Conservation (phyloP, 2,113 vertebrate genomes). For the Gnathonemus echidnorhynchus region DNA sequence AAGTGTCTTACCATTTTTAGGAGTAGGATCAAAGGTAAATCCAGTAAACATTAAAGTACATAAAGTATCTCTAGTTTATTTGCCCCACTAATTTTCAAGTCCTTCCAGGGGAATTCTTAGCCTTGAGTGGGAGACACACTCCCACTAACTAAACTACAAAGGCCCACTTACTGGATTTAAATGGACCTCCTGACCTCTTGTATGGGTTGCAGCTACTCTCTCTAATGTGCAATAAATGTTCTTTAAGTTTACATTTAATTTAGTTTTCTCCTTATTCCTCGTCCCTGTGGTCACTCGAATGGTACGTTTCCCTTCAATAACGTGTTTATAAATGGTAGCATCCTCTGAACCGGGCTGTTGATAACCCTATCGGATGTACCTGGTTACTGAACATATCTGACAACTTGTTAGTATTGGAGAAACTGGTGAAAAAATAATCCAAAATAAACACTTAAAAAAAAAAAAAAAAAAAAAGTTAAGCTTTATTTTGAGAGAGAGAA, state of each 20-base stretch:
- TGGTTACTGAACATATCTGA: slow-evolving; percentile 53
- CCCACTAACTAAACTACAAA: background rate
- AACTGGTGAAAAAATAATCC: slow-evolving; percentile 58
- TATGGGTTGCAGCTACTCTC: background rate
- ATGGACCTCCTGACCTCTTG: background rate
- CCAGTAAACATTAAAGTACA: background rate
- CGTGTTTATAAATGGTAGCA: background rate
- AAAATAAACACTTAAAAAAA: slow-evolving; percentile 60
- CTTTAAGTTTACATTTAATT: slow-evolving; percentile 1
- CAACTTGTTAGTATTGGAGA: slow-evolving; percentile 69
- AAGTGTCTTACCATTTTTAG: background rate
- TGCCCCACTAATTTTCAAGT: background rate
- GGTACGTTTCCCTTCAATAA: background rate
- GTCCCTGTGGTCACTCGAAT: background rate
- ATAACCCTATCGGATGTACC: slow-evolving; percentile 42
- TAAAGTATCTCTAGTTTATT: background rate
- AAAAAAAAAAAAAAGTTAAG: slow-evolving; percentile 42
- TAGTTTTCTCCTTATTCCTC: background rate
- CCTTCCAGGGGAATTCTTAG: background rate
- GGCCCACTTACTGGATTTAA: background rate
- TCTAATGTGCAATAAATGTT: background rate
- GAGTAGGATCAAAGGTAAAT: background rate
- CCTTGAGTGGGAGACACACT: background rate
- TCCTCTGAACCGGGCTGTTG: background rate
- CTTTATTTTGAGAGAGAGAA: slow-evolving; percentile 60